phyloP scores from a whole-genome alignment of 2,797 vertebrate genomes.

The Rhynchotus rufescens region DNA sequence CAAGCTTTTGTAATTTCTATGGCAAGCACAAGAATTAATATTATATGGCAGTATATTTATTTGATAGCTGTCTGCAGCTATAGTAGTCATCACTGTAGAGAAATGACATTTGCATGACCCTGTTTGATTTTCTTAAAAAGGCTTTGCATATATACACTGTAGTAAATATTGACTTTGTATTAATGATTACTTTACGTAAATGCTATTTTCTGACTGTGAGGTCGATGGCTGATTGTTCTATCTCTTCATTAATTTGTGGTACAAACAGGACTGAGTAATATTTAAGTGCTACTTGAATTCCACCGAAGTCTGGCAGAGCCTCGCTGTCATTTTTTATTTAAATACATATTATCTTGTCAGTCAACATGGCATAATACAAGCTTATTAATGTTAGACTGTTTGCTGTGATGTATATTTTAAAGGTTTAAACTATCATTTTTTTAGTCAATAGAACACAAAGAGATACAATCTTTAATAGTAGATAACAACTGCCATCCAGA shows the following conservation, averaged over 20 bases:
- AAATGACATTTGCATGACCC: not conserved
- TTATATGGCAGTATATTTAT: slow-evolving; percentile 19
- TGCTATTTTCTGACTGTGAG: not conserved
- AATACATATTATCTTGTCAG: slow-evolving; percentile 46
- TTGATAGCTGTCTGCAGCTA: slow-evolving; percentile 37
- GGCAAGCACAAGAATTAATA: slow-evolving; percentile 20
- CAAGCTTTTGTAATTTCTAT: slow-evolving; percentile 49
- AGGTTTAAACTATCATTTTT: slow-evolving; percentile 27
- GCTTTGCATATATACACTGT: not conserved
- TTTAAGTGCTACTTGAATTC: not conserved
- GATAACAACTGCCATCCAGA: not conserved
- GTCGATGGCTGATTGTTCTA: not conserved
- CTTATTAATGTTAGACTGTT: not conserved
- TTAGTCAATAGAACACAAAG: not conserved
- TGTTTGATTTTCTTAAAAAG: not conserved
- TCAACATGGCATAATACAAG: not conserved
- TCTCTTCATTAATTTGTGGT: slow-evolving; percentile 15
- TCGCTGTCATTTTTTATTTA: slow-evolving; percentile 29
- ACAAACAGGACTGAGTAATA: slow-evolving; percentile 13
- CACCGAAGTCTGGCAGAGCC: slow-evolving; percentile 11
- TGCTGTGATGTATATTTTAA: slow-evolving; percentile 17
- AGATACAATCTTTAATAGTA: not conserved
- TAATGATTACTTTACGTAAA: not conserved
- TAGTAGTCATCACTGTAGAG: not conserved
- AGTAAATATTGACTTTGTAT: slow-evolving; percentile 22